phyloP scores from a whole-genome alignment of 2,888 invertebrate genomes.

The Clunio marinus region DNA sequence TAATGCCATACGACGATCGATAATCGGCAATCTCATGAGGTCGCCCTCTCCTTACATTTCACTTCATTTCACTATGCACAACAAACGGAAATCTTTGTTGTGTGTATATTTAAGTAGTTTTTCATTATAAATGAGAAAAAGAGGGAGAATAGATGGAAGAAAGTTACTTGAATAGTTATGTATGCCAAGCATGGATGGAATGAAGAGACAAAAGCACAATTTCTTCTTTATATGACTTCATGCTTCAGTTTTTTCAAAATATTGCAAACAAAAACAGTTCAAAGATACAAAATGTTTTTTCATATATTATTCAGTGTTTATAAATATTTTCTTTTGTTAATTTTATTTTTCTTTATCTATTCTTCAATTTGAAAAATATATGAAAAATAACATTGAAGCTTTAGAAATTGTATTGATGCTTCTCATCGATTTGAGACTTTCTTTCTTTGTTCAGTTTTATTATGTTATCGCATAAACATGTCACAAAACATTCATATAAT shows the following conservation, averaged over 20 bases:
- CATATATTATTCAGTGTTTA: no score
- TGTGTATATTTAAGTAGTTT: slow-evolving; percentile 23
- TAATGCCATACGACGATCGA: slow-evolving; percentile 21
- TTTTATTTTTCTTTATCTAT: no score
- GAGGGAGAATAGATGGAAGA: neutral
- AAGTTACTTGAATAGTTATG: slow-evolving; percentile 1
- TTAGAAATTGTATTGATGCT: no score
- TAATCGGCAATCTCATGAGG: neutral
- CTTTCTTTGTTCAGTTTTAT: no score
- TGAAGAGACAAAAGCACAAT: slow-evolving; percentile 8
- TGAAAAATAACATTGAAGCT: no score
- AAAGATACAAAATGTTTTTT: no score
- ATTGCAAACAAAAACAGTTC: no score
- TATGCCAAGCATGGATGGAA: neutral
- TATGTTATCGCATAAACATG: neutral
- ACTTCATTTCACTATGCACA: slow-evolving; percentile 10
- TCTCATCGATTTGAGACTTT: no score
- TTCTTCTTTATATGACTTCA: neutral
- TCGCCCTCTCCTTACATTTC: neutral
- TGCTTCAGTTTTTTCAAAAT: no score
- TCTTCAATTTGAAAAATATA: no score
- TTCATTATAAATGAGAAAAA: slow-evolving; percentile 22
- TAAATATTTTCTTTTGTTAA: no score
- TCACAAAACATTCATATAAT: neutral
- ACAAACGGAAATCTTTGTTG: neutral